Evolutionary conservation across 2,888 invertebrate genomes (phyloP).

Genomic region (Acrobeloides nanus): DNA sequence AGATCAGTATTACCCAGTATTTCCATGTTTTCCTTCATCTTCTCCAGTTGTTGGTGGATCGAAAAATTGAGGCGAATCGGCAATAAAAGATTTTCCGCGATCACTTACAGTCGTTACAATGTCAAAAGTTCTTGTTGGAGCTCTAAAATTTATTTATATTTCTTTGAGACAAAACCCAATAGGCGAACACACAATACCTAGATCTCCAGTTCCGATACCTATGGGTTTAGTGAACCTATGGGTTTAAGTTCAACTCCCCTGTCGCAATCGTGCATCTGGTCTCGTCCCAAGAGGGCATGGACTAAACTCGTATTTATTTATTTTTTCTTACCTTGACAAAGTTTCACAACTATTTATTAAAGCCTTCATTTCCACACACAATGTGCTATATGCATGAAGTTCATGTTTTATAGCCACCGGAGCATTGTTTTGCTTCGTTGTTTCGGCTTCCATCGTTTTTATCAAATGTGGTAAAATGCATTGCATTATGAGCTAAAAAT

Average conservation of each 20-base stretch:
- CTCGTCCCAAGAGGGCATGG: too few relatives aligned
- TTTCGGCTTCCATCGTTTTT: conserved; percentile 80
- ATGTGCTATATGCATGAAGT: conserved; percentile 79
- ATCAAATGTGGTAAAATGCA: conserved; percentile 91
- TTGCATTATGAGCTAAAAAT: conserved; percentile 65
- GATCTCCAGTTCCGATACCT: too few relatives aligned
- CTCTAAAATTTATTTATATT: conserved; percentile 69
- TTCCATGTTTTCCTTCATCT: conserved; percentile 33
- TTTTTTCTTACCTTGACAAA: conserved; percentile 71
- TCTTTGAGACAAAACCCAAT: too few relatives aligned
- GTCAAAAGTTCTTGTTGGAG: conserved; percentile 83
- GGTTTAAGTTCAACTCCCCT: too few relatives aligned
- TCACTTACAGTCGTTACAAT: conserved; percentile 32
- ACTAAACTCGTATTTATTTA: too few relatives aligned
- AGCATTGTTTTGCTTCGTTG: conserved; percentile 63
- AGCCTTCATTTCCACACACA: conserved; percentile 87
- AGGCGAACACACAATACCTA: too few relatives aligned
- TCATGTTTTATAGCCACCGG: conserved; percentile 69
- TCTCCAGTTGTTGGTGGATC: conserved; percentile 52
- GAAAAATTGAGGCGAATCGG: conserved; percentile 53
- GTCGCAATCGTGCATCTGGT: too few relatives aligned
- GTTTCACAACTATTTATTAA: conserved; percentile 92
- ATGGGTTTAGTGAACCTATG: too few relatives aligned
- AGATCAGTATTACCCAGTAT: conserved; percentile 4
- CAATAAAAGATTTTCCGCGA: conserved; percentile 46